Base-by-base conservation (phyloP, 2,113 vertebrate species). In the Paracanthobrama guichenoti region DNA sequence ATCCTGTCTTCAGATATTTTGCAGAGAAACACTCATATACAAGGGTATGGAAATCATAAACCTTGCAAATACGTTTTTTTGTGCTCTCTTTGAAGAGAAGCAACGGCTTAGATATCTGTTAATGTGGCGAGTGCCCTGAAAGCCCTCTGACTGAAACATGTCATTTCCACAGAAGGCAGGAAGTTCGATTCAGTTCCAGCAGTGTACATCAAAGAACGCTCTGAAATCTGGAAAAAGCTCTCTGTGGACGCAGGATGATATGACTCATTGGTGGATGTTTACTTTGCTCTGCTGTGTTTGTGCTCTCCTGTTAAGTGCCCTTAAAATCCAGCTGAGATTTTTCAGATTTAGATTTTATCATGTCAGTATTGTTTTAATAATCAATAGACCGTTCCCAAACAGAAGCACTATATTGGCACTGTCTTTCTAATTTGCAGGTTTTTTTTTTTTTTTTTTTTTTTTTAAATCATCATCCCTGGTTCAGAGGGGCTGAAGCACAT, bases 191-290 rank as follows among this genome's bases (percentile, higher is more conserved):
- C 76, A 88, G 74, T 86, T 86, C 75, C 79, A 85, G 39, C 60
- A 53, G 16, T 84, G 80, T 39, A 87, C 83, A 83, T 86, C 62
- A 89, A 89, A 88, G 76, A 55, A 44, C 2, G 22, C 60, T 74
- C 28, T 55, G 69, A 85, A 79, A 85, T 73, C 44, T 73, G 81
- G 81, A 72, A 77, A 55, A 81, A 66, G 79, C 79, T 83, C 69
- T 86, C 79, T 44, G 24, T 79, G 71, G 82, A 87, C 48, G 26
- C 77, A 28, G 55, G 79, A 55, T 69, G 67, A 39, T 86, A 69
- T 86, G 85, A 79, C 75, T 78, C 62, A 79, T 62, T 82, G 84
- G 44, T 39, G n/a, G 71, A 69, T 87, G 81, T 80, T 84, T 89
- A 69, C 60, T 73, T 79, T 42, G 7, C 81, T 73, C 26, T 60